phyloP scores from a whole-genome alignment of 2,113 vertebrate species.

The Cinclus mexicanus region DNA sequence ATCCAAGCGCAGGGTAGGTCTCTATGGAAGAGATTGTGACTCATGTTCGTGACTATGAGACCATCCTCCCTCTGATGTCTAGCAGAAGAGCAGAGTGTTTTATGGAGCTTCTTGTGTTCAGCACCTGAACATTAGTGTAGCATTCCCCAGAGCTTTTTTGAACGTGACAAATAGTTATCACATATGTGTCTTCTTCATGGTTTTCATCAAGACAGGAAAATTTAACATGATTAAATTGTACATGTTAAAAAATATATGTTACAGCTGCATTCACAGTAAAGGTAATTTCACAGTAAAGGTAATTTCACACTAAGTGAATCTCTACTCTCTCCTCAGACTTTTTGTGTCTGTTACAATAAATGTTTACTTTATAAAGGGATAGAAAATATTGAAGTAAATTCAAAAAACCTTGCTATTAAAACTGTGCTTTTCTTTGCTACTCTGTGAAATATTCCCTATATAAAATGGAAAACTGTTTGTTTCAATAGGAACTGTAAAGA shows the following conservation, averaged over 20 bases:
- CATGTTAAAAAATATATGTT: neutral
- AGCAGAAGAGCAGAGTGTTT: neutral
- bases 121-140: neutral
- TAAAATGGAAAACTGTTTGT: neutral
- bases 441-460: neutral
- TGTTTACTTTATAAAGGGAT: neutral
- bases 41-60: neutral
- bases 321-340: neutral
- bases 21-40: neutral
- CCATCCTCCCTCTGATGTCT: neutral
- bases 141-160: neutral
- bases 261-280: neutral
- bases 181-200: neutral
- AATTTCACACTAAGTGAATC: neutral
- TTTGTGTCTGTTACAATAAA: neutral
- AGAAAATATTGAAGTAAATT: neutral
- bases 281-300: neutral
- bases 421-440: neutral
- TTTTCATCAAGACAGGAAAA: neutral
- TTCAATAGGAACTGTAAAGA: neutral
- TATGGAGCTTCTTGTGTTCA: neutral
- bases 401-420: neutral
- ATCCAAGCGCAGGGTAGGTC: neutral
- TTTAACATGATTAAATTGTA: neutral
- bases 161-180: neutral